Conservation (phyloP, 2,797 vertebrate genomes). For the Falco cherrug region DNA sequence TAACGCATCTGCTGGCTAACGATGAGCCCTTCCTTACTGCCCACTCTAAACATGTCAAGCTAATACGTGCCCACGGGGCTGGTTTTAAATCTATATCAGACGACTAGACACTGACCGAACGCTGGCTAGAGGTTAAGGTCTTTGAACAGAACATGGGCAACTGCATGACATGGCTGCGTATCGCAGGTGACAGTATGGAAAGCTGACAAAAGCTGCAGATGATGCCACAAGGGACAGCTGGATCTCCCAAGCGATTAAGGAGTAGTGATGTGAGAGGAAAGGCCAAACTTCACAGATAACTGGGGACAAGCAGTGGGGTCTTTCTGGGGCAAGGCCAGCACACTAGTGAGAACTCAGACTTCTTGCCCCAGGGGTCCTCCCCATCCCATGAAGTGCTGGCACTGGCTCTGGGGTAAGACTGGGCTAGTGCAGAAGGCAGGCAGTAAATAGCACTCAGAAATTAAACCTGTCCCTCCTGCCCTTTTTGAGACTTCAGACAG, state of each 20-base stretch:
- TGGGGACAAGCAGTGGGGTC: background rate
- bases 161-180: rapidly evolving
- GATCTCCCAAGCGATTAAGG: background rate
- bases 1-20: too few relatives aligned
- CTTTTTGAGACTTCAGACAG: background rate
- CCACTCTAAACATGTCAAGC: too few relatives aligned
- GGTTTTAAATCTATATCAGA: too few relatives aligned
- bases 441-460: background rate
- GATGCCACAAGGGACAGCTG: background rate
- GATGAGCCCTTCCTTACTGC: too few relatives aligned
- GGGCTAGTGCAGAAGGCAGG: background rate
- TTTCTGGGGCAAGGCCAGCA: background rate
- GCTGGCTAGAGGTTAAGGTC: background rate
- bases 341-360: rapidly evolving
- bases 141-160: background rate
- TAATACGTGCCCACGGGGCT: too few relatives aligned
- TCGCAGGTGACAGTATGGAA: too few relatives aligned
- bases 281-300: background rate
- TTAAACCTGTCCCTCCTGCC: background rate
- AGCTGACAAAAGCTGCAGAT: background rate
- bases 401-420: background rate
- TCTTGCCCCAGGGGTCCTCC: background rate
- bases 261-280: background rate
- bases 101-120: too few relatives aligned
- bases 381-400: background rate